Conservation (phyloP, 2,797 vertebrate genomes). For the Lepus oiostolus region DNA sequence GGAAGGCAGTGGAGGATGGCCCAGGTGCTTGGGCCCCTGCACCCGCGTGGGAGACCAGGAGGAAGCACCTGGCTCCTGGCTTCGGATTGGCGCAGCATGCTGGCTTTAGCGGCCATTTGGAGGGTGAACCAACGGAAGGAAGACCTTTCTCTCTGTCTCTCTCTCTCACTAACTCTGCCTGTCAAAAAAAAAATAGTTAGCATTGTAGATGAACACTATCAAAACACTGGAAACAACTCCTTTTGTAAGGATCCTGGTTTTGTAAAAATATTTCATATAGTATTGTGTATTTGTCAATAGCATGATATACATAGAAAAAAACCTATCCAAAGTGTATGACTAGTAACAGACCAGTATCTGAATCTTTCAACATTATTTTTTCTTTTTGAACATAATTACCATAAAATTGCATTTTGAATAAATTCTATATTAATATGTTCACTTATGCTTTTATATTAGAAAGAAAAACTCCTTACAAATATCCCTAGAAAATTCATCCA, state of each 20-base stretch:
- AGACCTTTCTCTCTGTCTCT: too few species aligned
- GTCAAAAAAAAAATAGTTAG: background rate
- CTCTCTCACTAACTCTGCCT: too few species aligned
- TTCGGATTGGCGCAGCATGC: too few species aligned
- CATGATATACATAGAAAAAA: background rate
- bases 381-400: background rate
- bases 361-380: constrained; percentile 34
- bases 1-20: too few species aligned
- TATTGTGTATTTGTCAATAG: background rate
- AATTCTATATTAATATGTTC: background rate
- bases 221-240: background rate
- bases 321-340: background rate
- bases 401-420: background rate
- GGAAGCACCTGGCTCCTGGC: too few species aligned
- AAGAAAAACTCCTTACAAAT: background rate
- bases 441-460: background rate
- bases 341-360: background rate
- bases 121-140: too few species aligned
- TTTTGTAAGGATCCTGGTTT: background rate
- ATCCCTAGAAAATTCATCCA: background rate
- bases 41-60: too few species aligned
- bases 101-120: too few species aligned
- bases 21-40: too few species aligned
- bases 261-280: constrained; percentile 2
- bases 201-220: background rate